These are phyloP conservation scores for Andinoacara biseriatus DNA, from an alignment of 2,113 vertebrate genomes.

Conservation along the genomic window DNA sequence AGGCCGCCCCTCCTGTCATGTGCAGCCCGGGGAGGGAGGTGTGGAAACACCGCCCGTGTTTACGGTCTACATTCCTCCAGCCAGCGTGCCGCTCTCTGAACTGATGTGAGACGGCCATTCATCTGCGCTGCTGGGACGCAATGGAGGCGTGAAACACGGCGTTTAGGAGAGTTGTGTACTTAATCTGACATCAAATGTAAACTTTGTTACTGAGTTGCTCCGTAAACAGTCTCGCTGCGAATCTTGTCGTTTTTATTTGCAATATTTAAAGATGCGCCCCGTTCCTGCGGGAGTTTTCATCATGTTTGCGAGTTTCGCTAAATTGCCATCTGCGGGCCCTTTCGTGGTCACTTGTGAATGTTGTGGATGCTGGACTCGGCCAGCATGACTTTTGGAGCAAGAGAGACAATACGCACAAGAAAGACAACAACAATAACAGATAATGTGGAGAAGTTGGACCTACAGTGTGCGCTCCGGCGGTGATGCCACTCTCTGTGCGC, in stretches of 20 bases:
- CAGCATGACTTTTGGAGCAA: neutral
- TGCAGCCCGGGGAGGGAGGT: slow-evolving; percentile 64
- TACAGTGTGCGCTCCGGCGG: slow-evolving; percentile 97
- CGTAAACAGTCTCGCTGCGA: neutral
- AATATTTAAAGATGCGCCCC: neutral
- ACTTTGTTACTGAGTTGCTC: neutral
- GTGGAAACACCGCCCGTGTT: slow-evolving; percentile 76
- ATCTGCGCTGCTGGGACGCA: slow-evolving; percentile 36
- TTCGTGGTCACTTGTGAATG: slow-evolving; percentile 5
- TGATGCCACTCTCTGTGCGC: slow-evolving; percentile 95
- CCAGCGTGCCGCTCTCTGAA: slow-evolving; percentile 46
- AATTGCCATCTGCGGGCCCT: neutral
- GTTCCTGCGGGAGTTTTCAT: neutral
- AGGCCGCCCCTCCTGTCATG: slow-evolving; percentile 75
- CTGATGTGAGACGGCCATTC: slow-evolving; percentile 35
- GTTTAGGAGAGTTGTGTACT: neutral
- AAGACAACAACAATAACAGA: slow-evolving; percentile 52
- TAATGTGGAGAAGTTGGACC: slow-evolving; percentile 78
- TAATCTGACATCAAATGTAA: neutral
- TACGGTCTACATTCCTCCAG: slow-evolving; percentile 73
- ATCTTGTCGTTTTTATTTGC: neutral
- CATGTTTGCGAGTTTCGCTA: neutral
- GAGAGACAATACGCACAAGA: slow-evolving; percentile 30
- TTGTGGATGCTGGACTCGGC: neutral
- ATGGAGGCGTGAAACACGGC: slow-evolving; percentile 29